Base-by-base conservation (phyloP, 2,113 vertebrate species). In the Tonatia bakeri region DNA sequence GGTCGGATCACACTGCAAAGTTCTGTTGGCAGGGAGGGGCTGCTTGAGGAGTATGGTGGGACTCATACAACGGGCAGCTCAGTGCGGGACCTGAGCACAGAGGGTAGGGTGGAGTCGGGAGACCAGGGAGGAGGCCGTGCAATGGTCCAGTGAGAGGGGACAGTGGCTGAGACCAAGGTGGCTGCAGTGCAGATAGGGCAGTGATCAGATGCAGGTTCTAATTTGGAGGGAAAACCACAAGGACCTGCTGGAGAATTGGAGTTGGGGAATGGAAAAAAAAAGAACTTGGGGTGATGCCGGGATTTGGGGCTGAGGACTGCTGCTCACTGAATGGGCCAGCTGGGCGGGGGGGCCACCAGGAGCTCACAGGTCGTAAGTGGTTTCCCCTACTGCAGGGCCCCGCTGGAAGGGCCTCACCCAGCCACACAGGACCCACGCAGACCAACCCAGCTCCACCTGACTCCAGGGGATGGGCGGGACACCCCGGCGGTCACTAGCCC, bases 351-450 rank as follows among this genome's bases (percentile, higher is more conserved):
- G 40, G 50, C 59, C 59, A 6, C 4, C 22, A 5, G 67, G 59
- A 76, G 36, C 72, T 38, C 56, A 3, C 0, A 0, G 26, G 50
- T 50, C 9, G 1, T 2, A 14, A 54, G n/a, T 43, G 24, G 0
- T 11, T 17, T 3, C 45, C 40, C 10, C 15, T 2, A 2, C 36
- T 19, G 12, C 50, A 52, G 50, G 50, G 87, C 26, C 67, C 47
- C 6, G n/a, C 67, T 1, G n/a, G 5, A 14, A 61, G 47, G 7
- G 20, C 28, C 22, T 70, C 9, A 0, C 19, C 50, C 43, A 59
- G 75, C 61, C 16, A 1, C 3, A 9, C 6, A 67, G 65, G 54
- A 85, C 54, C 52, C 28, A 2, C 5, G 4, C 43, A 3, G 17
- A 38, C n/a, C 36, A 67, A 73, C 5, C 43, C 14, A 13, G 50